These are phyloP conservation scores for Lithophane ornitopus DNA, from an alignment of 2,888 invertebrate species.

Conservation along the genomic window DNA sequence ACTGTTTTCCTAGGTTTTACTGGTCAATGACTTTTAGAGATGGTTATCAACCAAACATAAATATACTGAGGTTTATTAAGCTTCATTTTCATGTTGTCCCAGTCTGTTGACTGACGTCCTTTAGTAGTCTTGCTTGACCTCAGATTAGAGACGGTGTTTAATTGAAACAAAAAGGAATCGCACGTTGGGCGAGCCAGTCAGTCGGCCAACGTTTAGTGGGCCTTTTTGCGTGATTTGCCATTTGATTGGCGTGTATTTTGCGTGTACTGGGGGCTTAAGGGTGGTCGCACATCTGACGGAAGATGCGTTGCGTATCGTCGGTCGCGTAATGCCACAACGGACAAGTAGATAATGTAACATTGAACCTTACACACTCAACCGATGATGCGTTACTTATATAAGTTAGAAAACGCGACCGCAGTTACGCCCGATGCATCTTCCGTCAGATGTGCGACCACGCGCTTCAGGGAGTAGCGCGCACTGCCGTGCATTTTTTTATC, in stretches of 20 bases:
- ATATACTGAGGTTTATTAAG: background rate
- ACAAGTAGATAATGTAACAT: background rate
- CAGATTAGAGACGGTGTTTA: background rate
- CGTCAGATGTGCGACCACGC: too few relatives aligned
- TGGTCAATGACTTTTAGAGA: conserved; percentile 13
- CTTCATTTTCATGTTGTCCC: background rate
- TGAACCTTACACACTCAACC: background rate
- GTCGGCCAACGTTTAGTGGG: too few relatives aligned
- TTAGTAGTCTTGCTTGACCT: background rate
- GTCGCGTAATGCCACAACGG: background rate
- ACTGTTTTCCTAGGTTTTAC: background rate
- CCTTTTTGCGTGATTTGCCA: too few relatives aligned
- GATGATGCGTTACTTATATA: background rate
- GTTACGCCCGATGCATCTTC: background rate
- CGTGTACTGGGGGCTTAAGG: background rate
- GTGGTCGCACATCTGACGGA: background rate
- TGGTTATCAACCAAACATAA: conserved; percentile 1
- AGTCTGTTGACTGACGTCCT: background rate
- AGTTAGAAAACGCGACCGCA: background rate
- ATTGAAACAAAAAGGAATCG: background rate
- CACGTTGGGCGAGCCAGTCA: too few relatives aligned
- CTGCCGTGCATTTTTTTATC: too few relatives aligned
- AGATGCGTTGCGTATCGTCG: background rate
- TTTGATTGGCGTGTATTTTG: too few relatives aligned
- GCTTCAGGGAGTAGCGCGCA: background rate